These are phyloP conservation scores for Deilephila porcellus DNA, from an alignment of 2,888 invertebrate genomes.

Conservation along the genomic window DNA sequence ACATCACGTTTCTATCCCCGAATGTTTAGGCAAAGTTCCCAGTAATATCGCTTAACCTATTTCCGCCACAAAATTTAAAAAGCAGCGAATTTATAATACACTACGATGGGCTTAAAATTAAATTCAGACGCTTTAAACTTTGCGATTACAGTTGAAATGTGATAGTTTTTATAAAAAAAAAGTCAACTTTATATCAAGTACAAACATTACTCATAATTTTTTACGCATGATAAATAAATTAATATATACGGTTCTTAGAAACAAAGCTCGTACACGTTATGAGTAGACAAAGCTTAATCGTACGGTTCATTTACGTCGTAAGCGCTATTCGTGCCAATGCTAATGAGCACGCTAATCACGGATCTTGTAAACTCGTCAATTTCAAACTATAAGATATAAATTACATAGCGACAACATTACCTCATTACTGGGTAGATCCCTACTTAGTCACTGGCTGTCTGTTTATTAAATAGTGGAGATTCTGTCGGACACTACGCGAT, in stretches of 20 bases:
- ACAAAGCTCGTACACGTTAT: constrained; percentile 32
- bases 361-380: constrained; percentile 60
- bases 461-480: constrained; percentile 9
- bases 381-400: constrained; percentile 47
- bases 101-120: too few relatives aligned
- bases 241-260: constrained; percentile 22
- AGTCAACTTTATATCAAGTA: not conserved
- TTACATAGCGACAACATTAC: constrained; percentile 45
- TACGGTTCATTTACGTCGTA: constrained; percentile 27
- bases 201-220: not conserved
- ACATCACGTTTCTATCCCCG: too few relatives aligned
- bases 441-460: constrained; percentile 20
- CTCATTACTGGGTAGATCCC: constrained; percentile 14
- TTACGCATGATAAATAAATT: constrained; percentile 16
- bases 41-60: too few relatives aligned
- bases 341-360: constrained; percentile 70
- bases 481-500: not conserved
- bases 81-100: too few relatives aligned
- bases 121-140: too few relatives aligned
- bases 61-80: too few relatives aligned
- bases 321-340: constrained; percentile 70
- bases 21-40: too few relatives aligned
- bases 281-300: constrained; percentile 21
- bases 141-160: not conserved
- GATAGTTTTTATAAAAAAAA: not conserved